Evolutionary conservation across 2,113 vertebrate genomes (phyloP).

Genomic region (Ptilonorhynchus violaceus): DNA sequence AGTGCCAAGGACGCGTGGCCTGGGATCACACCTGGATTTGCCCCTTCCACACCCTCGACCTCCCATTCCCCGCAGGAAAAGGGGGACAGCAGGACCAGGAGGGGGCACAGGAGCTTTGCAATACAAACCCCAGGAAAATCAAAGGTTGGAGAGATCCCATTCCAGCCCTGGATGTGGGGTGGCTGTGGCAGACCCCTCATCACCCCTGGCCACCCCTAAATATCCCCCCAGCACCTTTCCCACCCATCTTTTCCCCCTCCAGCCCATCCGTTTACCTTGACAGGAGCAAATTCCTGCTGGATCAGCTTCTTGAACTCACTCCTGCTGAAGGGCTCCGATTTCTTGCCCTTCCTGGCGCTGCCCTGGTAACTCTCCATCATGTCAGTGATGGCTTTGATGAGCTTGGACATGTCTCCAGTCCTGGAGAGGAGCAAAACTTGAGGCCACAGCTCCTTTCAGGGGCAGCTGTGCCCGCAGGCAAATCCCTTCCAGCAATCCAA

Average conservation of each 20-base stretch:
- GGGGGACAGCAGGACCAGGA: fast-evolving
- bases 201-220: not conserved
- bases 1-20: fast-evolving
- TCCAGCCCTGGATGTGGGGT: not conserved
- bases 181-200: not conserved
- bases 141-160: not conserved
- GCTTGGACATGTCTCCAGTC: not conserved
- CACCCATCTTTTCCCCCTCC: not conserved
- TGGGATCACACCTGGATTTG: not conserved
- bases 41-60: not conserved
- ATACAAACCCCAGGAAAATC: not conserved
- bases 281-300: constrained; percentile 51
- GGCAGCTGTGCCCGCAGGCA: not conserved
- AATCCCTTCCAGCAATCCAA: not conserved
- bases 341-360: not conserved
- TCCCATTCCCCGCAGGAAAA: not conserved
- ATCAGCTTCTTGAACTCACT: constrained; percentile 56
- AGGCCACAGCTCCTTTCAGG: not conserved
- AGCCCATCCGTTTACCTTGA: not conserved
- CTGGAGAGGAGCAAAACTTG: not conserved
- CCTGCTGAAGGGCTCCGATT: not conserved
- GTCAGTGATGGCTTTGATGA: constrained; percentile 53
- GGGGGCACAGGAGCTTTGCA: not conserved
- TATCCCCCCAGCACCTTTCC: not conserved
- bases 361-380: constrained; percentile 27